These are phyloP conservation scores for Eupithecia insigniata DNA, from an alignment of 2,888 invertebrate species.

Conservation along the genomic window DNA sequence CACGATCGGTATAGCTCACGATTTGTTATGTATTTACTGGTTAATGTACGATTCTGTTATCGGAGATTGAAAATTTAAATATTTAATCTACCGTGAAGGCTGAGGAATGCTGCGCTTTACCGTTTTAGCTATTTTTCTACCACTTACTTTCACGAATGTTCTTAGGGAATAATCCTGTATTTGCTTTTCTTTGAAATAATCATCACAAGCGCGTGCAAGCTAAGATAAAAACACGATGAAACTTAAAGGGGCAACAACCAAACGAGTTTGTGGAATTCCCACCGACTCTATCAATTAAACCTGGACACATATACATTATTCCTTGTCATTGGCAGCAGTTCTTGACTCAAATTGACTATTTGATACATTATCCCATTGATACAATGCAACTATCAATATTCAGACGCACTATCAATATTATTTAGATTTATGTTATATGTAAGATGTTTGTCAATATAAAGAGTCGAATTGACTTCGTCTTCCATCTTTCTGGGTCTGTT, in stretches of 20 bases:
- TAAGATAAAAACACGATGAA: background rate
- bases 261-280: conserved; percentile 14
- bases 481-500: background rate
- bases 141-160: background rate
- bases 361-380: conserved; percentile 36
- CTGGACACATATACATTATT: conserved; percentile 25
- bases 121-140: conserved; percentile 1
- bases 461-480: background rate
- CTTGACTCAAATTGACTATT: conserved; percentile 21
- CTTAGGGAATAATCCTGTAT: background rate
- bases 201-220: background rate
- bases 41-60: conserved; percentile 32
- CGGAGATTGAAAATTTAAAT: conserved; percentile 29
- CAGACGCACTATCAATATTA: conserved; percentile 15
- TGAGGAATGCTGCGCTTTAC: conserved; percentile 8
- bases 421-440: conserved; percentile 17
- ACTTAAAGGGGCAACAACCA: background rate
- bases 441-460: conserved; percentile 13
- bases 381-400: conserved; percentile 31
- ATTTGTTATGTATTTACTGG: conserved; percentile 46
- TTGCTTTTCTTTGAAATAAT: background rate
- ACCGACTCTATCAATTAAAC: conserved; percentile 21
- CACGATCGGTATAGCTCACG: conserved; percentile 56
- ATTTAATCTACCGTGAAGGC: conserved; percentile 21
- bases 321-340: conserved; percentile 16